Percentiles rank a stretch among this genome's conserved stretches.
Evolutionary conservation across 37 sponge, comb jelly and placozoan genomes (phyloP).

Genomic region (Mnemiopsis leidyi): DNA sequence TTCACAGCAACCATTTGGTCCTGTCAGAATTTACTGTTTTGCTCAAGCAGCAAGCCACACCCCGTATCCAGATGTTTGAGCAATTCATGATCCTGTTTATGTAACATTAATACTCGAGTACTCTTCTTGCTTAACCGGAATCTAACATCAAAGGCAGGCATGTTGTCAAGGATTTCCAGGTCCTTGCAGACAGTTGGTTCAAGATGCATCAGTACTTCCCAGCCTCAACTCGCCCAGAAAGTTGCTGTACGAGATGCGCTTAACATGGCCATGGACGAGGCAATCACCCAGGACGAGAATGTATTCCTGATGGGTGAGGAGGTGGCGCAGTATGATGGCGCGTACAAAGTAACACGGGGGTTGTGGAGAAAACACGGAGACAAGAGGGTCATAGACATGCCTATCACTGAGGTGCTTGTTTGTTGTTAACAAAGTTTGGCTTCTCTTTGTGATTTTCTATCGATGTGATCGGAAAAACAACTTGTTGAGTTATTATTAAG

Average conservation of each 20-base stretch:
- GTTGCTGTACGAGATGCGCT: constrained; percentile 86
- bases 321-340: constrained; percentile 95
- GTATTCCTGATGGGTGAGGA: constrained; percentile 98
- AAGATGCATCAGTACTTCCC: constrained; percentile 36
- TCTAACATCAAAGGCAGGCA: too few species aligned
- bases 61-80: too few species aligned
- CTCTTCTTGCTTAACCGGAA: too few species aligned
- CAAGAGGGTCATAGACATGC: constrained; percentile 88
- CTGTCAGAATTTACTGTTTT: too few species aligned
- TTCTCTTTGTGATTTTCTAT: too few species aligned
- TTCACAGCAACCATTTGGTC: too few species aligned
- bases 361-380: constrained; percentile 78
- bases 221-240: constrained; percentile 2
- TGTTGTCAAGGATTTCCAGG: background rate
- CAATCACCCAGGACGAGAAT: constrained; percentile 76
- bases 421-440: too few species aligned
- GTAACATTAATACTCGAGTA: too few species aligned
- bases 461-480: too few species aligned
- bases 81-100: too few species aligned
- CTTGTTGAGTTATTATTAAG: too few species aligned
- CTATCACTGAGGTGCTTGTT: constrained; percentile 78
- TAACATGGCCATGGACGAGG: constrained; percentile 95
- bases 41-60: too few species aligned
- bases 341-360: constrained; percentile 80
- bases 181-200: background rate